Evolutionary conservation across 2,797 vertebrate species (phyloP), one percentile per base, ranked within the genome.

Genomic region (Fundulus diaphanus): DNA sequence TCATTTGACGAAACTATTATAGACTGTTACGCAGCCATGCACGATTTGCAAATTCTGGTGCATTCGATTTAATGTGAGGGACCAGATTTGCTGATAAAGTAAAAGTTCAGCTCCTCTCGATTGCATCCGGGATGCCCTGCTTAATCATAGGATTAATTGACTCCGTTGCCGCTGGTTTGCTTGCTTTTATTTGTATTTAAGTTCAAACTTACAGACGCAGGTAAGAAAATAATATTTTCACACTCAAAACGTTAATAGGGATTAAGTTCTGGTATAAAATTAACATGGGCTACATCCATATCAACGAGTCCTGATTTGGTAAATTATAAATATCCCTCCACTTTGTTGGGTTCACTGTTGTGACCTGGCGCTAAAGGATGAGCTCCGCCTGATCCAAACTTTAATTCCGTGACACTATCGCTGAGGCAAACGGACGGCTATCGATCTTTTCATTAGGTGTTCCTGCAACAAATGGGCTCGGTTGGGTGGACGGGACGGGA

Each of bases 401-500:
- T 94, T 93, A 95, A 95, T 96, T 94, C 93, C 90, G 90, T 96
- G 96, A 97, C 95, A 96, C 93, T 93, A 95, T 96, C 95, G 79
- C 90, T 89, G 91, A 89, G 92, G 95, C 95, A 96, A 96, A 96
- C 94, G 93, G 93, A 83, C 92, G 85, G 83, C 84, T 94, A 97
- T 96, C 94, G 96, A 97, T 96, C 94, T 96, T 96, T 94, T 92
- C 91, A 94, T 95, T 95, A 95, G 93, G 92, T 95, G 94, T 93
- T 93, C 94, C 91, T 92, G 91, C 93, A 95, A 90, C 95, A 94
- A 93, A 95, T 89, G 84, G 86, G 86, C 84, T 89, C 37, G 90
- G 94, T 4, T 4, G 95, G 94, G 95, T 96, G 96, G 95, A 51
- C 85, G 76, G 73, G 65, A 85, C 80, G 56, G 69, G 81, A 46